These are phyloP conservation scores for Protophormia terraenovae DNA, from an alignment of 2,888 invertebrate genomes.

Conservation along the genomic window DNA sequence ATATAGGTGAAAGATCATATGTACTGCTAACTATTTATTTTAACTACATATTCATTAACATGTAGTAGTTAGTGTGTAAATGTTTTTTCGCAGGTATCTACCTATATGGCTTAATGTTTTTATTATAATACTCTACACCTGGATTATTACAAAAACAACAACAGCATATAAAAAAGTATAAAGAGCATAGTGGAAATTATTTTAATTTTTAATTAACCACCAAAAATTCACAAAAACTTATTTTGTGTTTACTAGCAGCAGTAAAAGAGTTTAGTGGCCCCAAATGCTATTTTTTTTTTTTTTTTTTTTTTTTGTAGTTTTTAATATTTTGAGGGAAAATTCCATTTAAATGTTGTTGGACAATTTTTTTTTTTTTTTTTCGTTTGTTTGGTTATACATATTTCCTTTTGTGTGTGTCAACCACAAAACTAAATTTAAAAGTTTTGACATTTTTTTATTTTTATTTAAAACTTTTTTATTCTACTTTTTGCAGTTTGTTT, in stretches of 20 bases:
- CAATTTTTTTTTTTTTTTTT: not conserved
- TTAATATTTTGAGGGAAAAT: conserved; percentile 1
- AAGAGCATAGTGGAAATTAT: not conserved
- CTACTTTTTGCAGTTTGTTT: not conserved
- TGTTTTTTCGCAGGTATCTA: not conserved
- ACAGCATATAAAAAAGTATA: not conserved
- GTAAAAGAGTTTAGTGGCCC: not conserved
- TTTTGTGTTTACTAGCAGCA: not conserved
- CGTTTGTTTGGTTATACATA: not conserved
- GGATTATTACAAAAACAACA: conserved; percentile 21
- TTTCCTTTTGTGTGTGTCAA: conserved; percentile 26
- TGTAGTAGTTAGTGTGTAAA: not conserved
- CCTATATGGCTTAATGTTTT: conserved; percentile 40
- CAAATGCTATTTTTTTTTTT: not conserved
- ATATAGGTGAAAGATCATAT: too few relatives aligned
- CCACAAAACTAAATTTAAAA: conserved; percentile 44
- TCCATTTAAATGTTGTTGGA: conserved; percentile 4
- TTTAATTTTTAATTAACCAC: conserved; percentile 59
- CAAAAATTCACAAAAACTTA: conserved; percentile 11
- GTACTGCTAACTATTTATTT: not conserved
- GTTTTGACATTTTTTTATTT: too few relatives aligned
- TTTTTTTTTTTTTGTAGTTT: not conserved
- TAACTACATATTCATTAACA: not conserved
- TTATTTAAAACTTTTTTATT: too few relatives aligned
- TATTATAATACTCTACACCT: conserved; percentile 36